These are phyloP conservation scores for Drosophila kanapiae DNA, from an alignment of 1,140 invertebrate genomes.

Conservation along the genomic window DNA sequence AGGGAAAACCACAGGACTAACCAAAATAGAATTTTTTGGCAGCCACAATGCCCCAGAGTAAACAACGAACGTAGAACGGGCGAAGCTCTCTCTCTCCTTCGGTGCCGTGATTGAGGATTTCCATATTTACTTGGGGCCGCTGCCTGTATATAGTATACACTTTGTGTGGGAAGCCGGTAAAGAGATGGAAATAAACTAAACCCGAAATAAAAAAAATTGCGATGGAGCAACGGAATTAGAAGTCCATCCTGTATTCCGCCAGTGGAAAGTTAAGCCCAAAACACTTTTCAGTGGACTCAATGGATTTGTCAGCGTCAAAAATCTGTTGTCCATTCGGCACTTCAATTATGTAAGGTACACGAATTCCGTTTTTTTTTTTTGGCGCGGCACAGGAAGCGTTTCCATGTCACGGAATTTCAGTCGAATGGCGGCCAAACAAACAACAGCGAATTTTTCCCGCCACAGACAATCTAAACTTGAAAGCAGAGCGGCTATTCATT, in stretches of 20 bases:
- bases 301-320: slow-evolving; percentile 16
- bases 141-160: slow-evolving; percentile 2
- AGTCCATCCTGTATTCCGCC: slow-evolving; percentile 7
- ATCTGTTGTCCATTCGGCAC: slow-evolving; percentile 20
- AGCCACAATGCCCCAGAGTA: slow-evolving; percentile 40
- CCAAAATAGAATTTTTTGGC: slow-evolving; percentile 49
- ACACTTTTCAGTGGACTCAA: slow-evolving; percentile 3
- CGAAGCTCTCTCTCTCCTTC: slow-evolving; percentile 1
- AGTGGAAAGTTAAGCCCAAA: slow-evolving; percentile 4
- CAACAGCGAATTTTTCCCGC: slow-evolving; percentile 12
- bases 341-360: slow-evolving; percentile 16
- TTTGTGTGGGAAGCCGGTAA: slow-evolving; percentile 21
- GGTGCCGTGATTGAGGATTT: slow-evolving; percentile 41
- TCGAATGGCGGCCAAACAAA: neutral
- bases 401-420: slow-evolving; percentile 6
- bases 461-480: slow-evolving; percentile 18
- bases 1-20: slow-evolving; percentile 38
- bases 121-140: slow-evolving; percentile 35
- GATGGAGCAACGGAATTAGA: slow-evolving; percentile 9
- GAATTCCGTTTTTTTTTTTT: slow-evolving; percentile 20
- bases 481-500: slow-evolving; percentile 5
- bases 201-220: neutral
- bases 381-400: slow-evolving; percentile 12
- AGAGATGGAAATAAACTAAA: slow-evolving; percentile 27
- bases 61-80: slow-evolving; percentile 11